Evolutionary conservation across 1,140 invertebrate genomes (phyloP).

Genomic region (Episyrphus balteatus): DNA sequence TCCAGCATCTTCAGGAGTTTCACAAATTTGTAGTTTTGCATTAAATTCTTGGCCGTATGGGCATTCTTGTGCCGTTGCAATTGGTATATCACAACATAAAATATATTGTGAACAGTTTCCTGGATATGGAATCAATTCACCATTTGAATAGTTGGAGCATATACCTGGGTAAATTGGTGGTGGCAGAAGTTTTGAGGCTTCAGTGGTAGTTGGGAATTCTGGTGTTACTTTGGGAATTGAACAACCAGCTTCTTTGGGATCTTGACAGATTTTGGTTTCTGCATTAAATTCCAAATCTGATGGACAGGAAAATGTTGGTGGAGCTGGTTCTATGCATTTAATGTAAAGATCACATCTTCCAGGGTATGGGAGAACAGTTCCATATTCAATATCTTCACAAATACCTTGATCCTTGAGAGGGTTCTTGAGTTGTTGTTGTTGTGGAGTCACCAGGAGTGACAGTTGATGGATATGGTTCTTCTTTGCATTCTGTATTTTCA

Average conservation of each 20-base stretch:
- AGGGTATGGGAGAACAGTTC: slow-evolving; percentile 22
- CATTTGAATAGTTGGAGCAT: slow-evolving; percentile 15
- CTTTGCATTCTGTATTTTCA: too few species aligned
- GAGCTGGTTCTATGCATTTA: slow-evolving; percentile 22
- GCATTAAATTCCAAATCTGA: slow-evolving; percentile 17
- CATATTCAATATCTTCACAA: slow-evolving; percentile 13
- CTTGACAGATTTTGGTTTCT: slow-evolving; percentile 11
- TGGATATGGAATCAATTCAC: slow-evolving; percentile 21
- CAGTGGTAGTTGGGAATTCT: too few species aligned
- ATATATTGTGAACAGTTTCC: slow-evolving; percentile 20
- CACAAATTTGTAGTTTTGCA: neutral
- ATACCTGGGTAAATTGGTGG: slow-evolving; percentile 3
- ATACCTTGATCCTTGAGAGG: slow-evolving; percentile 8
- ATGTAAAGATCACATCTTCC: slow-evolving; percentile 26
- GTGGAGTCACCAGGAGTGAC: too few species aligned
- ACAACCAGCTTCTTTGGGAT: too few species aligned
- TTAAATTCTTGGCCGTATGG: slow-evolving; percentile 14
- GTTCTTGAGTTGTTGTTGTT: too few species aligned
- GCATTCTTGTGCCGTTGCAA: slow-evolving; percentile 21
- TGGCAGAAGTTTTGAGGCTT: too few species aligned
- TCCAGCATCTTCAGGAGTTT: too few species aligned
- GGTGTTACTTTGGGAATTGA: too few species aligned
- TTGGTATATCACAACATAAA: slow-evolving; percentile 22
- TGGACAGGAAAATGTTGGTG: slow-evolving; percentile 22
- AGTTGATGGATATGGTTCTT: too few species aligned